Conservation (phyloP, 1,140 invertebrate species). For the Zaprionus ornatus region DNA sequence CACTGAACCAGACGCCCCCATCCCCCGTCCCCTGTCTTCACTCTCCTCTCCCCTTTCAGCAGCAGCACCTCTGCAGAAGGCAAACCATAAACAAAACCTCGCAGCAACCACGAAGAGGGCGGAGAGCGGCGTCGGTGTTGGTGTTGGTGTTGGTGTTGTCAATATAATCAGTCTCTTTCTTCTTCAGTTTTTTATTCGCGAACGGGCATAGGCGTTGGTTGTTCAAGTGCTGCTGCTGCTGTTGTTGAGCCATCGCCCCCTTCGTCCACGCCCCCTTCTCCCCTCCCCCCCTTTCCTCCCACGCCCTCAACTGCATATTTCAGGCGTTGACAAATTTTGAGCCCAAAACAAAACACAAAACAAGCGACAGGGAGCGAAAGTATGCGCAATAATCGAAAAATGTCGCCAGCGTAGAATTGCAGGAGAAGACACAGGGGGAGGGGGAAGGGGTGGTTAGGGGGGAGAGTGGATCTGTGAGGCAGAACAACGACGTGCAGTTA, state of each 20-base stretch:
- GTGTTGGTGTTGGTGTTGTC: conserved; percentile 41
- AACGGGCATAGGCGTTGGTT: neutral
- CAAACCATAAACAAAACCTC: conserved; percentile 32
- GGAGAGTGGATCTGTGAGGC: neutral
- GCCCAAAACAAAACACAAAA: conserved; percentile 71
- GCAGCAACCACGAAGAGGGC: conserved; percentile 27
- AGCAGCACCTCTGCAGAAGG: conserved; percentile 1
- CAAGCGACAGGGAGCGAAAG: conserved; percentile 60
- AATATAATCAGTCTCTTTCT: conserved; percentile 58
- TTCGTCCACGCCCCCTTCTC: neutral
- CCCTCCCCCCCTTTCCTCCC: neutral
- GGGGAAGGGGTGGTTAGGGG: neutral
- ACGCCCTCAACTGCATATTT: conserved; percentile 54
- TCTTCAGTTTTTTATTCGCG: conserved; percentile 5
- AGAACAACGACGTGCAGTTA: conserved; percentile 1
- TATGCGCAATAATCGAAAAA: conserved; percentile 79
- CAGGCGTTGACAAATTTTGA: conserved; percentile 75
- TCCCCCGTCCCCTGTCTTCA: neutral
- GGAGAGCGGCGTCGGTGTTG: neutral
- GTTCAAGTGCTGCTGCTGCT: neutral
- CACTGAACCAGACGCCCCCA: conserved; percentile 18
- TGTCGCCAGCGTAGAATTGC: conserved; percentile 54
- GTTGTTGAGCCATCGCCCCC: conserved; percentile 3
- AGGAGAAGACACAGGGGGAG: neutral
- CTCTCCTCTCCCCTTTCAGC: neutral